Percentiles rank a stretch among this genome's conserved stretches.
phyloP scores from a whole-genome alignment of 2,797 vertebrate species.

The Hozukius guyotensis region DNA sequence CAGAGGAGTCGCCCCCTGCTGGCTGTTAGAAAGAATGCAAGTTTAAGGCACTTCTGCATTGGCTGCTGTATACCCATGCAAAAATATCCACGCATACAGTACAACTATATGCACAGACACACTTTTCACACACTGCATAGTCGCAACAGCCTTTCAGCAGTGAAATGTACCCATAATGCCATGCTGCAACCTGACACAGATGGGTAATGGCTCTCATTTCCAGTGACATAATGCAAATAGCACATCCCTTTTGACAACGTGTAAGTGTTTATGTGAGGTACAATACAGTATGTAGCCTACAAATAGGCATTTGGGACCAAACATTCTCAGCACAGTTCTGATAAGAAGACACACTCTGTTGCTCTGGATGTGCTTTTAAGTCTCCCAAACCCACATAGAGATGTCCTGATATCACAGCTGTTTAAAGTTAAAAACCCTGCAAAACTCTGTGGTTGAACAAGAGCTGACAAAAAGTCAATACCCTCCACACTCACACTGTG shows the following conservation, averaged over 20 bases:
- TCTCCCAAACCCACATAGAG: slow-evolving; percentile 13
- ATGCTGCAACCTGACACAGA: background rate
- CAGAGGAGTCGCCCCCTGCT: too few species aligned
- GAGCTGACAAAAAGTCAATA: slow-evolving; percentile 63
- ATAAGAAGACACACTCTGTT: background rate
- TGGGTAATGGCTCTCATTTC: background rate
- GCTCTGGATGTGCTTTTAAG: background rate
- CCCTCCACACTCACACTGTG: slow-evolving; percentile 16
- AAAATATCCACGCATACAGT: background rate
- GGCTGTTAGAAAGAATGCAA: too few species aligned
- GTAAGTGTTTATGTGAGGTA: too few species aligned
- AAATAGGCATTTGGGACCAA: background rate
- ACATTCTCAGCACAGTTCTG: background rate
- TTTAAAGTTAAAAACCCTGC: slow-evolving; percentile 28
- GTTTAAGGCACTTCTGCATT: too few species aligned
- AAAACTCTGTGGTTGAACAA: slow-evolving; percentile 25
- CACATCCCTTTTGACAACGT: background rate
- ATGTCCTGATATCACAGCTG: slow-evolving; percentile 24
- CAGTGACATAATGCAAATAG: background rate
- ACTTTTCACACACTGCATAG: background rate
- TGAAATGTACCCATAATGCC: background rate
- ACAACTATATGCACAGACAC: background rate
- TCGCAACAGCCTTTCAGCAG: background rate
- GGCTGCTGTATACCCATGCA: background rate
- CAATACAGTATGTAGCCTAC: background rate